Percentiles rank a stretch among this genome's conserved stretches.
phyloP scores from a whole-genome alignment of 1,140 invertebrate genomes.

The Drosophila lacertosa region DNA sequence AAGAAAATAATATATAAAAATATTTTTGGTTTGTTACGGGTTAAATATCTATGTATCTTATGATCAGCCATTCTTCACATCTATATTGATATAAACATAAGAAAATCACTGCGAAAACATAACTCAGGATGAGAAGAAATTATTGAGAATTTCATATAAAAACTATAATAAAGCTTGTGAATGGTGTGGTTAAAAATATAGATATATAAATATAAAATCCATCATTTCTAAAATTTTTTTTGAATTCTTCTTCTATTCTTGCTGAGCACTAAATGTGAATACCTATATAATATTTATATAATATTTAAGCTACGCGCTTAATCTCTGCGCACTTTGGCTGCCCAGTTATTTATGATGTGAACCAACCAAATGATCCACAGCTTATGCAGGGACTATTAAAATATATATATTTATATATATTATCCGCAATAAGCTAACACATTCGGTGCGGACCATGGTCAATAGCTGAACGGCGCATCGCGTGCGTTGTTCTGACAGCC shows the following conservation, averaged over 20 bases:
- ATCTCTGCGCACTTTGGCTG: background rate
- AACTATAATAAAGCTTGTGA: too few relatives aligned
- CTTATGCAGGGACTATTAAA: background rate
- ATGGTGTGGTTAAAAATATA: too few relatives aligned
- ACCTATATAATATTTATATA: background rate
- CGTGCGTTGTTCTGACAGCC: conserved; percentile 40
- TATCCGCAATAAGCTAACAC: background rate
- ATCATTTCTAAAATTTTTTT: too few relatives aligned
- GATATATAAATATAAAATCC: too few relatives aligned
- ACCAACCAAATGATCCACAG: background rate
- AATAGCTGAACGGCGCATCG: conserved; percentile 39
- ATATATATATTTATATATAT: background rate
- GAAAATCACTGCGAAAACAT: background rate
- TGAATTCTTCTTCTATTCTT: too few relatives aligned
- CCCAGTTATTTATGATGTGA: conserved; percentile 4
- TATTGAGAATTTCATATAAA: too few relatives aligned
- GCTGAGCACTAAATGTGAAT: too few relatives aligned
- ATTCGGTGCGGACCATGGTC: conserved; percentile 2
- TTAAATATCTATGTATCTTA: too few relatives aligned
- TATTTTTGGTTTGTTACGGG: too few relatives aligned
- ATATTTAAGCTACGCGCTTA: background rate
- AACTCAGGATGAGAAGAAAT: too few relatives aligned
- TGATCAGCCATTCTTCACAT: too few relatives aligned
- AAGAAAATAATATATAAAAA: too few relatives aligned
- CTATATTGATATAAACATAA: background rate